Conservation (phyloP, 2,888 invertebrate species). For the Syritta pipiens region DNA sequence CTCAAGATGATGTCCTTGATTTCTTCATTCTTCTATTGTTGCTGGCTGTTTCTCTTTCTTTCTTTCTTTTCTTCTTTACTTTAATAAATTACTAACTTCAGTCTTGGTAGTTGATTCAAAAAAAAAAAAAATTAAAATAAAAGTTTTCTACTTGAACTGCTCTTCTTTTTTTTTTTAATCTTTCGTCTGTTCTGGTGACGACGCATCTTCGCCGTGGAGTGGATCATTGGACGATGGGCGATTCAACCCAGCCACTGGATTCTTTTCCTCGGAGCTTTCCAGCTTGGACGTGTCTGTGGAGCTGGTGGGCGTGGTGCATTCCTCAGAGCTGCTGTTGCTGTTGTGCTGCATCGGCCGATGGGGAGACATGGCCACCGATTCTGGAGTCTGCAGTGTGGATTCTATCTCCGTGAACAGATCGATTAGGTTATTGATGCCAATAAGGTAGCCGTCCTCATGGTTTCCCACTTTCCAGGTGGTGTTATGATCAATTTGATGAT, state of each 20-base stretch:
- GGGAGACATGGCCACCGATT: not conserved
- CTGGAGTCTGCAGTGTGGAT: conserved; percentile 14
- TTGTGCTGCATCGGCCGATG: not conserved
- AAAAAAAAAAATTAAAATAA: conserved; percentile 8
- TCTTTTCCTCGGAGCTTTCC: conserved; percentile 3
- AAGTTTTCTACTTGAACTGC: conserved; percentile 25
- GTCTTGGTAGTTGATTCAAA: conserved; percentile 57
- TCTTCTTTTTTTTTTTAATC: not conserved
- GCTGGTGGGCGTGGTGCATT: conserved; percentile 16
- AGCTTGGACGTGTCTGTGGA: conserved; percentile 2
- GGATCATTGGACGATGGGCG: not conserved
- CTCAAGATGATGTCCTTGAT: conserved; percentile 14
- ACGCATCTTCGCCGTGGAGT: not conserved
- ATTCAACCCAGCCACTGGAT: not conserved
- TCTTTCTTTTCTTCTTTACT: conserved; percentile 7
- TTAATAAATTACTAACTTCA: conserved; percentile 63
- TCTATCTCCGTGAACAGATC: conserved; percentile 84
- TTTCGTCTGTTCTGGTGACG: not conserved
- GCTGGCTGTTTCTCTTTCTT: conserved; percentile 8
- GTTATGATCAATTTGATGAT: conserved; percentile 87
- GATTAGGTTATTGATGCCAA: conserved; percentile 94
- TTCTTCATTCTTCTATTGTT: conserved; percentile 22
- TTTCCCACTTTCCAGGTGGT: conserved; percentile 95
- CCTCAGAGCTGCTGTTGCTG: conserved; percentile 20
- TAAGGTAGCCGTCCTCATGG: conserved; percentile 97